Evolutionary conservation across 2,113 vertebrate species (phyloP), one percentile per base, ranked within the genome.

Genomic region (Phylloscopus trochiloides): DNA sequence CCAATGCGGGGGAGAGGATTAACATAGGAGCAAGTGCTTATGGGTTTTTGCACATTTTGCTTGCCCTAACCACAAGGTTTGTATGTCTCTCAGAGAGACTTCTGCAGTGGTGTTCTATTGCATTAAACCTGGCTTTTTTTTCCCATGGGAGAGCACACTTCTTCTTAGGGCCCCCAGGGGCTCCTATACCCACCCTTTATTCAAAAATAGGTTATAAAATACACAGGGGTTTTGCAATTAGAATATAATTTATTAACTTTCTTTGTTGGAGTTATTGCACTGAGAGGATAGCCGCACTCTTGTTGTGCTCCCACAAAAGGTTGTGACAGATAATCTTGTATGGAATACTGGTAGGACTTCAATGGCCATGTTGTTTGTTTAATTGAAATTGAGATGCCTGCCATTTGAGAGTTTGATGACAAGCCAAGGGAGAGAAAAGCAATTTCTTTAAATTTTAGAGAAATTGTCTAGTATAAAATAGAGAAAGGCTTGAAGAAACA

Each of bases 141-240:
- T 40, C 40, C 40, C 40, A 40, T 40, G 40, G 40, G 40, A 40
- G 40, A 40, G 40, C 40, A 40, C 40, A 40, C 40, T 40, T 40
- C 40, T 12, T 5, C 5, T 10, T 40, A 12, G 38, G 38, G 38
- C 38, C 38, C 38, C 38, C 11, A 40, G 38, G 40, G 40, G 40
- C 40, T 40, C 40, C 40, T 13, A 40, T 13, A 40, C 40, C 6
- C 12, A 6, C 31, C 31, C 66, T 79, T 45, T 94, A 75, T 96
- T 97, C 40, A 75, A 88, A 63, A 91, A 76, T 34, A 81, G 80
- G 21, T 91, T 66, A 26, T 73, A 84, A 97, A 96, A 86, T 18
- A 40, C 66, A 42, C 70, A 72, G 28, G 29, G 77, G 79, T 26
- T 57, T 91, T 88, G 57, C 34, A 83, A 82, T 63, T 86, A 45